Evolutionary conservation across 2,888 invertebrate species (phyloP).

Genomic region (Papilio demoleus): DNA sequence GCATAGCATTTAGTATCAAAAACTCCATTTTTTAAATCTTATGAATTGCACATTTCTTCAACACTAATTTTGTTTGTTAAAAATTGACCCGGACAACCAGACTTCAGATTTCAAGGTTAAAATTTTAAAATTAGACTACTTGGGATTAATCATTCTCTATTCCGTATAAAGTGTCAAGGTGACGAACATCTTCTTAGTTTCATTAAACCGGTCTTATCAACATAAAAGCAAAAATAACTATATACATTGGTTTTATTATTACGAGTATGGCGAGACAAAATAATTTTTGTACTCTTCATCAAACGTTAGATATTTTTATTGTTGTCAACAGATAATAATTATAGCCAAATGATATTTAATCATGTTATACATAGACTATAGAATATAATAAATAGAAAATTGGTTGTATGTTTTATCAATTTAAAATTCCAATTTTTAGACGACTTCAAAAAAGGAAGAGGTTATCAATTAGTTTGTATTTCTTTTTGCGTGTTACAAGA

Average conservation of each 20-base stretch:
- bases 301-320: not conserved
- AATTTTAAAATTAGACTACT: constrained; percentile 19
- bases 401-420: too few species aligned
- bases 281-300: not conserved
- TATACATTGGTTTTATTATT: not conserved
- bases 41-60: not conserved
- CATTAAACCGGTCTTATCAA: constrained; percentile 56
- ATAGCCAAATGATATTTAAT: not conserved
- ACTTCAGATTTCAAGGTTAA: constrained; percentile 13
- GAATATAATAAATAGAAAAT: too few species aligned
- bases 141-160: constrained; percentile 28
- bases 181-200: constrained; percentile 52
- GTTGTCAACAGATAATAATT: not conserved
- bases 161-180: constrained; percentile 60
- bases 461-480: too few species aligned
- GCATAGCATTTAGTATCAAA: too few species aligned
- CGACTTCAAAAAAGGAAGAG: too few species aligned
- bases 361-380: not conserved
- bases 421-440: too few species aligned
- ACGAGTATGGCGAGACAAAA: too few species aligned
- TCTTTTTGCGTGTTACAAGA: too few species aligned
- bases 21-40: not conserved
- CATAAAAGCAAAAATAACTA: not conserved
- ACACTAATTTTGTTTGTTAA: not conserved
- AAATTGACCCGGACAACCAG: not conserved